Evolutionary conservation across 2,888 invertebrate genomes (phyloP), one percentile per base, ranked within the genome.

Genomic region (Junonia oenone): DNA sequence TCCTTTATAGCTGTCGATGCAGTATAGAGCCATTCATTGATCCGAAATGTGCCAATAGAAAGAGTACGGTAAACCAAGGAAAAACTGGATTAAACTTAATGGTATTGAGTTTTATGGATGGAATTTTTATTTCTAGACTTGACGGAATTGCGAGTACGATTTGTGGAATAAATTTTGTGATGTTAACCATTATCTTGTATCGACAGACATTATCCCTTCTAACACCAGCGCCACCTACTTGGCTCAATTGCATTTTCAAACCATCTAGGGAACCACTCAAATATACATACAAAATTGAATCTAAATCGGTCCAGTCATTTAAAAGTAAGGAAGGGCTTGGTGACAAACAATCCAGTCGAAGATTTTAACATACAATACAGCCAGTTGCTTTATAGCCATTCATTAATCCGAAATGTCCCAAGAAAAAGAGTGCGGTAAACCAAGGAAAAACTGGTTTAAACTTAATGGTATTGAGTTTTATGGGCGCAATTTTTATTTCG

Each of bases 1-100:
- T 57, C 60, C 49, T 57, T 60, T 60, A 60, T 55, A 57, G 38
- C 46, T 52, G 35, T 45, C 48, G 51, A 38, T 52, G 45, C 45
- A 51, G 22, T 43, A 43, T 26, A 26, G 43, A 43, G 13, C 26
- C 8, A 43, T 26, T 26, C 43, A 8, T 43, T 43, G 43, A 26
- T 26, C n/a, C 26, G 8, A 43, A 26, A 26, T 13, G 26, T 14
- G 6, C 26, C 38, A 40, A 40, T 40, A 40, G n/a, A n/a, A 19
- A 19, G 38, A 19, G 15, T 40, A 19, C 19, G 19, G 38, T 19
- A 40, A 40, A 40, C 38, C 19, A 40, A 40, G 17, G 38, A 11
- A 19, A 40, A 40, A 19, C 11, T 19, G 38, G n/a, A 19, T n/a
- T 11, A 40, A 40, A 40, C 15, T 40, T 40, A 40, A 19, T 11